Percentiles rank a stretch among this genome's conserved stretches.
Conservation (phyloP, 2,113 vertebrate species). For the Grus americana region DNA sequence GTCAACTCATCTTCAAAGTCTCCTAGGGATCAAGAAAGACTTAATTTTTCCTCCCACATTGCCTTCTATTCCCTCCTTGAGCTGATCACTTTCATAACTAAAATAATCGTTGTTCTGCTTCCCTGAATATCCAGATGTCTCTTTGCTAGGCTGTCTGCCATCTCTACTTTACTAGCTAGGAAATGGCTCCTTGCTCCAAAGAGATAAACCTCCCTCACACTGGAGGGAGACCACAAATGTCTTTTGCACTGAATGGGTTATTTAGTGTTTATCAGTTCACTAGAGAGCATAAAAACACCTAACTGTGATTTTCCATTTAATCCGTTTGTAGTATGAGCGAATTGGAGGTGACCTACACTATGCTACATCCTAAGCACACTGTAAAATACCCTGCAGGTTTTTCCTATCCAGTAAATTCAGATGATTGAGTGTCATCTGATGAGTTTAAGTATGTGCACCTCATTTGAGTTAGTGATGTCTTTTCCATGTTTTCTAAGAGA, state of each 20-base stretch:
- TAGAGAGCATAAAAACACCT: neutral
- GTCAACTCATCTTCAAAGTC: neutral
- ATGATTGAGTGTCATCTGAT: neutral
- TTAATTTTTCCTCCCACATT: neutral
- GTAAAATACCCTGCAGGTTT: neutral
- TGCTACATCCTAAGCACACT: neutral
- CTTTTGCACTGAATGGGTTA: neutral
- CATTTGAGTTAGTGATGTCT: neutral
- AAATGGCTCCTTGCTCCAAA: neutral
- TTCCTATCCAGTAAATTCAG: neutral
- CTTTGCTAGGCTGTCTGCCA: neutral
- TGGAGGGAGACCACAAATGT: neutral
- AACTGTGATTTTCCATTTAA: neutral
- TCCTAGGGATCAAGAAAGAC: neutral
- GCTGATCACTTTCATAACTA: neutral
- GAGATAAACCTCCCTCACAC: fast-evolving
- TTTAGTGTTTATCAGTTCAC: neutral
- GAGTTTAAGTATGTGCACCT: neutral
- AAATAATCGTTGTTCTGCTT: neutral
- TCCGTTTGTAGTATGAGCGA: neutral
- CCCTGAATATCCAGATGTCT: neutral
- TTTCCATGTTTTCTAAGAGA: neutral
- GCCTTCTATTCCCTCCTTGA: neutral
- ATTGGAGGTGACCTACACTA: neutral
- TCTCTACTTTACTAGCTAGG: neutral